A percentile compares a stretch with the other conserved stretches of the same genome.
Evolutionary conservation across 2,113 vertebrate species (phyloP).

Genomic region (Ornithorhynchus anatinus): DNA sequence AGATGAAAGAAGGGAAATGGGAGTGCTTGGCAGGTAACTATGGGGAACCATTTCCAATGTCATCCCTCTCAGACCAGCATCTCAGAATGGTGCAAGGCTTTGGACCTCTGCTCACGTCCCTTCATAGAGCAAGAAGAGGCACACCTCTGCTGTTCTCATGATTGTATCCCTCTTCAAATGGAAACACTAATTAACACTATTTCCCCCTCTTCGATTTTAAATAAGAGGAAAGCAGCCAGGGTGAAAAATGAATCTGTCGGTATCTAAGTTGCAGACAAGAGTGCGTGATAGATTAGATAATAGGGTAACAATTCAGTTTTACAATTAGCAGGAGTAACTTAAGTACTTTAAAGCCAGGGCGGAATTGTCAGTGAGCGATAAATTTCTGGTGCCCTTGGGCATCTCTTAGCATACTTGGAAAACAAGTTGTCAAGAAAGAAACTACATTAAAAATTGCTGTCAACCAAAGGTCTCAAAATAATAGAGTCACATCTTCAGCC

Average conservation of each 20-base stretch:
- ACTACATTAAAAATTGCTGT: not conserved
- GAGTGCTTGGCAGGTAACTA: not conserved
- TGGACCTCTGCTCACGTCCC: not conserved
- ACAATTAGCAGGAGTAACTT: not conserved
- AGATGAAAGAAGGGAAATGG: not conserved
- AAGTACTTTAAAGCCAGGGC: not conserved
- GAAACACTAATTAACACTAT: not conserved
- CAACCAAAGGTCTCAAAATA: conserved; percentile 10
- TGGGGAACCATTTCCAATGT: not conserved
- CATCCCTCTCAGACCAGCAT: not conserved
- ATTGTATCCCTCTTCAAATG: not conserved
- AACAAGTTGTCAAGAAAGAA: conserved; percentile 1
- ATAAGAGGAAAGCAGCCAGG: not conserved
- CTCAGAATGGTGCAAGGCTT: too few species aligned
- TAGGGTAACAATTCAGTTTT: conserved; percentile 4
- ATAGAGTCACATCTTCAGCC: not conserved
- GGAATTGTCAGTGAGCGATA: not conserved
- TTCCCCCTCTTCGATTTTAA: not conserved
- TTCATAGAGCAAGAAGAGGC: not conserved
- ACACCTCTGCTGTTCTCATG: not conserved
- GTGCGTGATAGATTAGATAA: not conserved
- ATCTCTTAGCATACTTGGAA: conserved; percentile 15
- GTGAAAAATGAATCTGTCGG: not conserved
- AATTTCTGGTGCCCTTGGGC: not conserved
- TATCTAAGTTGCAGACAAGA: not conserved